Evolutionary conservation across 2,113 vertebrate genomes (phyloP).

Genomic region (Ornithorhynchus anatinus): DNA sequence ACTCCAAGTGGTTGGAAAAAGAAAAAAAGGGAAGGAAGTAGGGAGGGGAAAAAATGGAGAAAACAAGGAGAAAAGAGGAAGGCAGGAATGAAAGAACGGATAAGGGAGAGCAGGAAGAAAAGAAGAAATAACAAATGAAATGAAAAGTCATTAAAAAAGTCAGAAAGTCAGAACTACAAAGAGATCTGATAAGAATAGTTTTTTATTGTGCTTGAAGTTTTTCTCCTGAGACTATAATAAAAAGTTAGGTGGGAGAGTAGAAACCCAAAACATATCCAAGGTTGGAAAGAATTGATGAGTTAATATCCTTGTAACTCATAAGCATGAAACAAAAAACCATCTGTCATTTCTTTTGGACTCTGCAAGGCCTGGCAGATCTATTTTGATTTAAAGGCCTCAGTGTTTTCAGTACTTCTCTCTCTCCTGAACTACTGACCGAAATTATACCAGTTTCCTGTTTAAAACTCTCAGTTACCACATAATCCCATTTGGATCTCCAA

Average conservation of each 20-base stretch:
- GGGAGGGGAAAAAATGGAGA: too few species aligned
- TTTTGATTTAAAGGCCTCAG: too few species aligned
- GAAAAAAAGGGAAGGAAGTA: too few species aligned
- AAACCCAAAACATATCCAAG: not conserved
- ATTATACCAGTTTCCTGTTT: conserved; percentile 57
- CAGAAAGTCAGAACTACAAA: not conserved
- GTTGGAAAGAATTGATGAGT: not conserved
- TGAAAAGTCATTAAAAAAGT: not conserved
- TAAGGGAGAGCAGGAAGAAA: too few species aligned
- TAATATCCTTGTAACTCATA: not conserved
- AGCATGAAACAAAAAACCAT: conserved; percentile 36
- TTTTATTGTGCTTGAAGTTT: not conserved
- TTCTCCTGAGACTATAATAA: not conserved
- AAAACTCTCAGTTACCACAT: not conserved
- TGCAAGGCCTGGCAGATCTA: conserved; percentile 2
- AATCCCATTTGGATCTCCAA: too few species aligned
- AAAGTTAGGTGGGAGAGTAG: not conserved
- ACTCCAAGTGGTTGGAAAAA: too few species aligned
- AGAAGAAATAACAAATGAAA: too few species aligned
- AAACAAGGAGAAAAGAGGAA: too few species aligned
- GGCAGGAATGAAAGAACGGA: too few species aligned
- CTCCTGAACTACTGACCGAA: conserved; percentile 46
- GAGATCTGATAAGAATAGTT: not conserved
- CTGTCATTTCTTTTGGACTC: conserved; percentile 45
- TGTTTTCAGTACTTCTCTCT: not conserved